phyloP scores from a whole-genome alignment of 1,140 invertebrate species.

The Andricus grossulariae region DNA sequence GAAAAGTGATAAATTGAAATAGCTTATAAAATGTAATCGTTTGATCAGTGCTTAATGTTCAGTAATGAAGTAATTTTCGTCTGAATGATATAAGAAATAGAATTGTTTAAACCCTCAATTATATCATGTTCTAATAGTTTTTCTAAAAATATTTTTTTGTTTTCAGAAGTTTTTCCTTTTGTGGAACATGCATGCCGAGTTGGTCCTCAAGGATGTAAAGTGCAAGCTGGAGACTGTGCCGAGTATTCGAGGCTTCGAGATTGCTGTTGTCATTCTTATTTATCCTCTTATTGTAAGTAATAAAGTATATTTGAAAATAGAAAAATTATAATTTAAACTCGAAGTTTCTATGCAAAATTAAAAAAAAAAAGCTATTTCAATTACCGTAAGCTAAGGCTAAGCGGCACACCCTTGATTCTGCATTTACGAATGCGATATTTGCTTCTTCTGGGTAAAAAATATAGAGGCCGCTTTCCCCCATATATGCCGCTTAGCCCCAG shows the following conservation, averaged over 20 bases:
- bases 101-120: background rate
- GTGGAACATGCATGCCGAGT: constrained; percentile 83
- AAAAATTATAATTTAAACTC: background rate
- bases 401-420: no score
- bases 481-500: no score
- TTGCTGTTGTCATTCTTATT: constrained; percentile 81
- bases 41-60: no score
- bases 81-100: no score
- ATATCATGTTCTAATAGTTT: background rate
- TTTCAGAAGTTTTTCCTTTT: constrained; percentile 80
- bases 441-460: no score
- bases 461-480: no score
- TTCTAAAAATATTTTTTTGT: constrained; percentile 18
- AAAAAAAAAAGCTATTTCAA: background rate
- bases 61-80: no score
- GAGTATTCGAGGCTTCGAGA: constrained; percentile 80
- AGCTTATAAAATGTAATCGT: no score
- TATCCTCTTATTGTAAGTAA: constrained; percentile 79
- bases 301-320: no score
- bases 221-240: constrained; percentile 79
- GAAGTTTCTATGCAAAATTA: constrained; percentile 18
- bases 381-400: no score
- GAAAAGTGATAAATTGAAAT: no score
- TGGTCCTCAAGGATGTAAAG: constrained; percentile 77
- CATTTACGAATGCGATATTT: no score